Evolutionary conservation across 2,113 vertebrate genomes (phyloP).

Genomic region (Indicator maculatus): DNA sequence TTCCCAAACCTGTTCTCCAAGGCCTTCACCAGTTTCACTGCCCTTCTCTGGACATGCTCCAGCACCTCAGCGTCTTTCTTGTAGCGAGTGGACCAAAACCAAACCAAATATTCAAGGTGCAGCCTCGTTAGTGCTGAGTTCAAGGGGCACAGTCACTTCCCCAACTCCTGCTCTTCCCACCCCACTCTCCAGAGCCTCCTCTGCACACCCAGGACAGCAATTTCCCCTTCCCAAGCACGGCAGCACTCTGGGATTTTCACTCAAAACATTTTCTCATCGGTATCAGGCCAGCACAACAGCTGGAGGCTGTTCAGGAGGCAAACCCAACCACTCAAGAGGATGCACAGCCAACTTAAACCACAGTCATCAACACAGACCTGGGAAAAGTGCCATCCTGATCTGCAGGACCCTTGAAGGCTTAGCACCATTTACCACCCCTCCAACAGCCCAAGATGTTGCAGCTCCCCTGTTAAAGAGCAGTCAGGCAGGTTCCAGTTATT

Average conservation of each 20-base stretch:
- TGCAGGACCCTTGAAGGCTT: fast-evolving
- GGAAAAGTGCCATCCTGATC: fast-evolving
- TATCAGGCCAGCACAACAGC: neutral
- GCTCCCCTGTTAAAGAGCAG: neutral
- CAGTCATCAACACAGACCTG: neutral
- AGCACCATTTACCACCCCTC: neutral
- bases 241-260: neutral
- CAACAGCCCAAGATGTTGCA: neutral
- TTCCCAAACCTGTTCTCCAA: too few species aligned
- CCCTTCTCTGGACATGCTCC: too few species aligned
- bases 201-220: fast-evolving
- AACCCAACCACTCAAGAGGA: neutral
- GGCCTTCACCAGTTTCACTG: too few species aligned
- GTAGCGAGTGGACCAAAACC: too few species aligned
- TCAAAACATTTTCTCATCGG: neutral
- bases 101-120: too few species aligned
- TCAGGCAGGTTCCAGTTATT: neutral
- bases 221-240: neutral
- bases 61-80: too few species aligned
- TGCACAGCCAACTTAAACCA: neutral
- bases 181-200: neutral
- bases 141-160: too few species aligned
- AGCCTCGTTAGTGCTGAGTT: too few species aligned
- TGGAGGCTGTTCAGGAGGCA: neutral
- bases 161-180: neutral